Base-by-base conservation (phyloP, 1,140 invertebrate species). In the Leucophenga varia region DNA sequence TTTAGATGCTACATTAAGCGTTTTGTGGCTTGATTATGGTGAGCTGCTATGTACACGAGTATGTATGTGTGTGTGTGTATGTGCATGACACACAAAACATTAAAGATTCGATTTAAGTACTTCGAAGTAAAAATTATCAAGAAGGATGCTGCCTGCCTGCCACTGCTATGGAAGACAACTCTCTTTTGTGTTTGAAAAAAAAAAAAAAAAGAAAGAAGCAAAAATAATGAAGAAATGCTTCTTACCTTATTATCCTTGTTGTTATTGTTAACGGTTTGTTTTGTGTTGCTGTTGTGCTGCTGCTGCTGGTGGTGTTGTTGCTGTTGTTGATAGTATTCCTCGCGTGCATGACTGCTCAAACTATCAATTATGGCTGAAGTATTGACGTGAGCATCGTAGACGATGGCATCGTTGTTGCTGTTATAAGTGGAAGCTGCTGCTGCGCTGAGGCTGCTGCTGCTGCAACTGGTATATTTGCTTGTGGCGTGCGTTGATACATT, bases 231-330 rank as follows among this genome's bases (percentile, higher is more conserved):
- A 30, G n/a, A n/a, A 30, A n/a, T 8, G n/a, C 7, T 7, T 8
- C 71, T 72, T 47, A 74, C 72, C 72, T 74, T 74, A 38, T 63
- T 65, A 54, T 72, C 68, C 57, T 74, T 74, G 35, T 42, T 53
- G 18, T 60, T 47, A 25, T 48, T n/a, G 16, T 28, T 32, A 25
- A 25, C 22, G 22, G 22, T 25, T 25, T 25, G 22, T 25, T 25
- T 25, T 6, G 22, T 25, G 22, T 25, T 25, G 22, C 22, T 25
- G 22, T 25, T 12, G 39, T 44, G 43, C 28, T 28, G 22, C 17
- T 16, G 32, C 25, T 45, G 48, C 19, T 39, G 43, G n/a, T 40
- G 9, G 17, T 39, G 28, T 10, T 43, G 41, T 41, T 68, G 50
- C 42, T 70, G 60, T 43, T 72, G 69, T 30, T 72, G 69, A 38